phyloP scores from a whole-genome alignment of 2,888 invertebrate species.

The Priocnemis perturbator region DNA sequence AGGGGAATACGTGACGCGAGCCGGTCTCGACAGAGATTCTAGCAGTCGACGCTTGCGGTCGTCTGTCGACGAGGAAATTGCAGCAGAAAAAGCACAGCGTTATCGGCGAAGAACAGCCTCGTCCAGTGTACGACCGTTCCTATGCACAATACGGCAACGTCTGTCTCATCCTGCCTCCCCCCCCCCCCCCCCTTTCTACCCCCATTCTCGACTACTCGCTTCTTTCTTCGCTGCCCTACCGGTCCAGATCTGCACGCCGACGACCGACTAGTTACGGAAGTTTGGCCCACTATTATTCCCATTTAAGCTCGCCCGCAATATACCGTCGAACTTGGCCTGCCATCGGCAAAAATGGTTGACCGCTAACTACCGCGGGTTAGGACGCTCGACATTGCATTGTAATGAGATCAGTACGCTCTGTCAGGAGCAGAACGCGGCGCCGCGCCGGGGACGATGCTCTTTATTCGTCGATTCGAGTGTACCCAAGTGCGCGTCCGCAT shows the following conservation, averaged over 20 bases:
- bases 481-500: too few species aligned
- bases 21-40: not conserved
- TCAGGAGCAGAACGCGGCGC: not conserved
- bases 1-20: too few species aligned
- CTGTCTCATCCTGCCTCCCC: conserved; percentile 22
- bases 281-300: conserved; percentile 56
- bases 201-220: not conserved
- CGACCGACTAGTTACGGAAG: conserved; percentile 52
- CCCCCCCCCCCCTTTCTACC: conserved; percentile 12
- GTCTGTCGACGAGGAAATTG: conserved; percentile 29
- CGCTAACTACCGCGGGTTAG: conserved; percentile 22
- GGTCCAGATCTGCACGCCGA: conserved; percentile 15
- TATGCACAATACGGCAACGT: conserved; percentile 40
- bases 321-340: conserved; percentile 17
- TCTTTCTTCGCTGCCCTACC: not conserved
- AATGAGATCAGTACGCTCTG: conserved; percentile 30
- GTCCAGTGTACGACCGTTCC: conserved; percentile 42
- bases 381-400: conserved; percentile 18
- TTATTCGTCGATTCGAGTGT: too few species aligned
- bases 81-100: conserved; percentile 50
- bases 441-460: too few species aligned
- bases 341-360: conserved; percentile 45
- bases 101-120: conserved; percentile 58
- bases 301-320: conserved; percentile 32
- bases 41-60: conserved; percentile 9